Conservation (phyloP, 2,797 vertebrate species). For the Chaetophractus vellerosus region DNA sequence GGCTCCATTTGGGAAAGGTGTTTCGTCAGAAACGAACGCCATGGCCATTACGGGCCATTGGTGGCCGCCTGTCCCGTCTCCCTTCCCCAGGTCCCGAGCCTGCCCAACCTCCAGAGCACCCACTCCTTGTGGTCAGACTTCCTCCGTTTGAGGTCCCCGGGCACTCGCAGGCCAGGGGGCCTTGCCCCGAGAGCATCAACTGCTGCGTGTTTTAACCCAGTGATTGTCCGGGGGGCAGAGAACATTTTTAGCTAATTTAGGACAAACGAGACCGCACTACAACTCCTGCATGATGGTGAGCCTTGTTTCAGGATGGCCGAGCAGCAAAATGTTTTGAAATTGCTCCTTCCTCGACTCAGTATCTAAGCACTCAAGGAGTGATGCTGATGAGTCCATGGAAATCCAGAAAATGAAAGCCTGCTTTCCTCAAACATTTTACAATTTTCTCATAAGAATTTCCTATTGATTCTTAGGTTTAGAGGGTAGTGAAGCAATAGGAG, state of each 20-base stretch:
- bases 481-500: conserved; percentile 88
- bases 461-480: conserved; percentile 89
- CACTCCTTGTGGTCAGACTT: not conserved
- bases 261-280: not conserved
- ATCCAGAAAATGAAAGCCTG: conserved; percentile 82
- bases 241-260: not conserved
- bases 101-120: not conserved
- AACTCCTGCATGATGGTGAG: not conserved
- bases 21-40: not conserved
- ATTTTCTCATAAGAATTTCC: conserved; percentile 88
- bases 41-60: not conserved
- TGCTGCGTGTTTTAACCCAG: not conserved
- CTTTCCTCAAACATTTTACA: conserved; percentile 87
- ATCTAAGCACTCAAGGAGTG: not conserved
- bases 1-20: not conserved
- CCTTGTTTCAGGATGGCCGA: not conserved
- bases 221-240: not conserved
- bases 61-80: not conserved
- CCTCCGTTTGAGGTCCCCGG: not conserved
- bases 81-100: not conserved
- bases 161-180: not conserved
- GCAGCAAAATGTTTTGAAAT: not conserved
- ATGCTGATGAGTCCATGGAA: conserved; percentile 83
- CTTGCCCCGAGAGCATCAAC: not conserved
- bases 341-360: not conserved